Percentiles rank a stretch among this genome's conserved stretches.
These are phyloP conservation scores for Emys orbicularis DNA, from an alignment of 2,797 vertebrate species.

Conservation along the genomic window DNA sequence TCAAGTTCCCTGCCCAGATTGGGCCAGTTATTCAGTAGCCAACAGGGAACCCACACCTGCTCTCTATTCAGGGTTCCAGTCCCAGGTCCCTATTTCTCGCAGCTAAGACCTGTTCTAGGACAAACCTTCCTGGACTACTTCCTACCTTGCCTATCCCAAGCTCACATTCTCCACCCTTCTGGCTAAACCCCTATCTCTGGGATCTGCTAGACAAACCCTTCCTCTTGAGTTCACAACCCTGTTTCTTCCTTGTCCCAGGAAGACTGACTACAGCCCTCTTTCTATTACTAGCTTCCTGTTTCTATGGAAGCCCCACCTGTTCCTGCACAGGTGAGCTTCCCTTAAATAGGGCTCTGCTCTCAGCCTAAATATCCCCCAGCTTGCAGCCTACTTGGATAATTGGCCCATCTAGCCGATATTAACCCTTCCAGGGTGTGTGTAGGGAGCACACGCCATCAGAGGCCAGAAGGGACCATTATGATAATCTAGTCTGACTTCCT, in stretches of 20 bases:
- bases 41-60: too few species aligned
- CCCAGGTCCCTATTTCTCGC: not conserved
- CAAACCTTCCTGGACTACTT: not conserved
- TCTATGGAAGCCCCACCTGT: not conserved
- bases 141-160: not conserved
- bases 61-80: not conserved
- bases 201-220: not conserved
- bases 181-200: not conserved
- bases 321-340: not conserved
- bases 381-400: not conserved
- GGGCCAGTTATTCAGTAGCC: too few species aligned
- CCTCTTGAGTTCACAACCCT: not conserved
- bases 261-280: not conserved
- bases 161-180: not conserved
- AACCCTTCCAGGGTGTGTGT: not conserved
- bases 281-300: not conserved
- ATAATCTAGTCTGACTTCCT: not conserved
- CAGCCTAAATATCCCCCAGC: not conserved
- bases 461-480: rapidly evolving
- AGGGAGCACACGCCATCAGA: not conserved
- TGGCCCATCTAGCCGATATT: not conserved
- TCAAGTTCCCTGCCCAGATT: not conserved
- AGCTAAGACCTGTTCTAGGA: not conserved
- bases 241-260: not conserved
- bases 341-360: not conserved